Conservation (phyloP, 2,797 vertebrate species). For the Brachyalestes nurse region DNA sequence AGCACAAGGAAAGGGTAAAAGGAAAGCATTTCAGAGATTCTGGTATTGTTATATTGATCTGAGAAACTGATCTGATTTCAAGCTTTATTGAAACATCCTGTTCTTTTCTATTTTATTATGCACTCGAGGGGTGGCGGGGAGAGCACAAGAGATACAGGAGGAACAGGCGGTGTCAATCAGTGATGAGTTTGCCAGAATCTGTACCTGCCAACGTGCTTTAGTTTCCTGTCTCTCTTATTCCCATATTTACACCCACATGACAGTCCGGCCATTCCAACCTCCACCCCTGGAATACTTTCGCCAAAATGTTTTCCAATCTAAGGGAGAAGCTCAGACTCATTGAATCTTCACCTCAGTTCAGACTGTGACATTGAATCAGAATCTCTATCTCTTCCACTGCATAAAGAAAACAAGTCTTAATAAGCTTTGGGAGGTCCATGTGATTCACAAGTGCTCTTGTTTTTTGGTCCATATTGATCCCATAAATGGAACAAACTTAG, state of each 20-base stretch:
- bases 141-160: constrained; percentile 25
- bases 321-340: not conserved
- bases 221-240: constrained; percentile 50
- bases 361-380: not conserved
- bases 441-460: not conserved
- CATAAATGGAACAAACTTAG: not conserved
- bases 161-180: constrained; percentile 48
- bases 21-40: not conserved
- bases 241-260: constrained; percentile 57
- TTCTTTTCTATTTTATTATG: constrained; percentile 33
- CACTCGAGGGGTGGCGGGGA: constrained; percentile 12
- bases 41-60: constrained; percentile 35
- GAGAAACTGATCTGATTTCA: constrained; percentile 38
- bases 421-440: not conserved
- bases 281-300: constrained; percentile 33
- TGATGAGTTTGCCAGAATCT: constrained; percentile 54
- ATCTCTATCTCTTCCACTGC: not conserved
- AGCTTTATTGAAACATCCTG: constrained; percentile 42
- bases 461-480: not conserved
- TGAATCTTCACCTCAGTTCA: not conserved
- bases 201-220: constrained; percentile 48
- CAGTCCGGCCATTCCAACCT: constrained; percentile 30
- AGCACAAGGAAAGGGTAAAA: not conserved
- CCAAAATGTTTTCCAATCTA: constrained; percentile 38
- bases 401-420: not conserved